Percentiles rank a stretch among this genome's conserved stretches.
Evolutionary conservation across 2,113 vertebrate species (phyloP).

Genomic region (Hippocampus guttulatus): DNA sequence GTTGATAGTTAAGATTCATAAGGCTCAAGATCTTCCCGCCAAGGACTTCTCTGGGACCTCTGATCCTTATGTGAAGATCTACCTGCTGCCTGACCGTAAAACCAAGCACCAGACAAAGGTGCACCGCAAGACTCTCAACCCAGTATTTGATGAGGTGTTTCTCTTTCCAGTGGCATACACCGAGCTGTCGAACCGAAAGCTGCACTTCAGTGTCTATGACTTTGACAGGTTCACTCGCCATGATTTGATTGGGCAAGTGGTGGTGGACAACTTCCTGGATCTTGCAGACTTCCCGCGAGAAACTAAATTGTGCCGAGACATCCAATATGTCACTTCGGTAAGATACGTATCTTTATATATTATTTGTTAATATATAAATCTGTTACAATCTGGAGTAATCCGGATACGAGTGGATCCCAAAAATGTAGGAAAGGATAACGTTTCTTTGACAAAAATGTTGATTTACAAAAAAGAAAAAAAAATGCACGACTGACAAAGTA

Average conservation of each 20-base stretch:
- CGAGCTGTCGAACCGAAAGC: constrained; percentile 85
- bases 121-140: constrained; percentile 97
- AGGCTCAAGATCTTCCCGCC: constrained; percentile 89
- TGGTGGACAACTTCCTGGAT: constrained; percentile 98
- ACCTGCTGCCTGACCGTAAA: constrained; percentile 95
- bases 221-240: constrained; percentile 98
- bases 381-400: too few relatives aligned
- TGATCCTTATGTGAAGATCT: constrained; percentile 98
- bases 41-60: constrained; percentile 99
- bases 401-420: too few relatives aligned
- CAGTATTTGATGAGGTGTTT: constrained; percentile 96
- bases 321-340: constrained; percentile 95
- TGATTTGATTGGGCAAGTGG: constrained; percentile 94
- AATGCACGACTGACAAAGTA: too few relatives aligned
- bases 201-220: constrained; percentile 98
- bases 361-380: background rate
- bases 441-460: too few relatives aligned
- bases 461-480: too few relatives aligned
- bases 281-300: constrained; percentile 94
- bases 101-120: constrained; percentile 99
- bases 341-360: constrained; percentile 51
- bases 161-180: constrained; percentile 89
- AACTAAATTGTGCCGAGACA: constrained; percentile 92
- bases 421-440: too few relatives aligned
- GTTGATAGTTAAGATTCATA: constrained; percentile 96